Base-by-base conservation (phyloP, 2,888 invertebrate genomes). In the Melinaea marsaeus region DNA sequence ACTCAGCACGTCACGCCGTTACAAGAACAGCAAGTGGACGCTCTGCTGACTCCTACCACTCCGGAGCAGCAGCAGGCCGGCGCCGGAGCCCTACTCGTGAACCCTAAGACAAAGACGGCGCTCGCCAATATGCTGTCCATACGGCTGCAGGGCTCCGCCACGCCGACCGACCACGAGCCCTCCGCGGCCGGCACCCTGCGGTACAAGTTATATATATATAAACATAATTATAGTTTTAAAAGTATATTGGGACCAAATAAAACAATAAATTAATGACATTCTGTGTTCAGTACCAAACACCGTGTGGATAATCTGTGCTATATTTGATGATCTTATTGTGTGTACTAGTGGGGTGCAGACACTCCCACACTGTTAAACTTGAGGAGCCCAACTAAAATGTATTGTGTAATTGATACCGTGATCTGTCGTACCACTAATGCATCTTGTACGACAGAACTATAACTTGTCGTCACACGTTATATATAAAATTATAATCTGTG, bases 101-200 rank as follows among this genome's bases (percentile, higher is more conserved):
- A 96, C 76, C 94, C 95, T 0, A 97, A 97, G 87, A 97, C 98
- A 3, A 99, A 98, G 91, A 98, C 98, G 0, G 98, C 98, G 0
- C 90, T 99, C 63, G 98, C 98, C 13, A 97, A 98, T 82, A 96
- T 98, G 96, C 91, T 98, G 66, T 97, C 95, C 76, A 97, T 94
- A 76, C 92, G 97, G 57, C 79, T 90, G 61, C 90, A 91, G 70
- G 87, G 90, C 66, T 74, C 91, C 69, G 79, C 88, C 57, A 78
- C 91, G 58, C 79, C 83, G 0, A 64, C 81, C 2, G 90, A 89
- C 3, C 83, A 88, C 72, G 92, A 93, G 79, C 92, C 93, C 11
- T 92, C 94, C 4, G 95, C 95, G 42, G 94, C 95, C 2, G 94
- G 94, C 4, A 94, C 94, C 0, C 81, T 94, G 33, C 83, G 92